Base-by-base conservation (phyloP, 1,140 invertebrate genomes). In the Pseudomyrmex flavicornis region DNA sequence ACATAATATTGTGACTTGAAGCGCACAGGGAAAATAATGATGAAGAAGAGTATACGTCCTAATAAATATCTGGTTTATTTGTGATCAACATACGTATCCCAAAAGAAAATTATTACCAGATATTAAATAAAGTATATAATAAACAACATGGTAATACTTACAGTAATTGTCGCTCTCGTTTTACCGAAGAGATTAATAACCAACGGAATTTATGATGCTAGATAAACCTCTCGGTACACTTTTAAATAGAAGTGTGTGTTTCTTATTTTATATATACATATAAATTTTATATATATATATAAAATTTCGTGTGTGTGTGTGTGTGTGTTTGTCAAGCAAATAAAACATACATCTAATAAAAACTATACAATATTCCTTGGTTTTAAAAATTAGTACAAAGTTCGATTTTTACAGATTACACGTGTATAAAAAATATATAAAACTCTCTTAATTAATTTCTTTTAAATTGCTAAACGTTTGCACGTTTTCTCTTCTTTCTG, bases 21-120 rank as follows among this genome's bases (percentile, higher is more conserved):
- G 35, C 7, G 74, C 59, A 66, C 65, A 69, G 54, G 75, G 63
- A 26, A 54, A 77, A 70, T 59, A 70, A 70, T 70, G 44, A 80
- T 80, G 54, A 80, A 70, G 7, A 35, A 35, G 35, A 80, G 54
- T 80, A 35, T 70, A 48, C 58, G 22, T 80, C 54, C 76, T 50
- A 68, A 69, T 58, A 68, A 77, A 79, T 72, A 80, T 80, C 76
- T 80, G 76, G 76, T 72, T 80, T 80, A 80, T 80, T 72, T 80
- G 52, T 20, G 50, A 79, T 79, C 22, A 69, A 52, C 7, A 59
- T 59, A 52, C 7, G 48, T 59, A 22, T 80, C 56, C n/a, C 76
- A 80, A 50, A 12, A 46, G 0, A 35, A 35, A 35, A 35, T 35
- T 35, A 80, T 48, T 35, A 72, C 66, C 76, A 80, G 76, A 80